These are phyloP conservation scores for Papilio machaon DNA, from an alignment of 1,140 invertebrate species.

Conservation along the genomic window DNA sequence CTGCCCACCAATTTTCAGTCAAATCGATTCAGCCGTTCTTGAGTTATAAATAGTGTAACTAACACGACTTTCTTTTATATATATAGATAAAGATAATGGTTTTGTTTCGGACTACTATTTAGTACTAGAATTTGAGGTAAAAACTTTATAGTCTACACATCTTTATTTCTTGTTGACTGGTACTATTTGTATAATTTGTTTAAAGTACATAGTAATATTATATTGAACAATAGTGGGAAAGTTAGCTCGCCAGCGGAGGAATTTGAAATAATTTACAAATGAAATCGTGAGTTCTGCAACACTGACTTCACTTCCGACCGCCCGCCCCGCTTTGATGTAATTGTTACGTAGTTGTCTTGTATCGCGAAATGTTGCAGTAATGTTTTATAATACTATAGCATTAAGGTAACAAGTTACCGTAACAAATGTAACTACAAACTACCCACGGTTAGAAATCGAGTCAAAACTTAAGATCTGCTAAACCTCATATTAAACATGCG, in stretches of 20 bases:
- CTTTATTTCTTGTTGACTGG: background rate
- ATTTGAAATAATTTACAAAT: constrained; percentile 15
- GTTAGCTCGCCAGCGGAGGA: constrained; percentile 2
- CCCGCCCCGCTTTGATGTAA: constrained; percentile 9
- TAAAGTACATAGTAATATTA: background rate
- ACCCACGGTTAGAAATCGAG: background rate
- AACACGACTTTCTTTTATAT: too few species aligned
- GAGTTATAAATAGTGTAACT: too few species aligned
- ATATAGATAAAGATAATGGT: too few species aligned
- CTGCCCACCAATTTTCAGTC: too few species aligned
- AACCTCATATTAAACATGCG: too few species aligned
- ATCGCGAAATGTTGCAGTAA: background rate
- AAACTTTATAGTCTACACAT: background rate
- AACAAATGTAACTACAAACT: background rate
- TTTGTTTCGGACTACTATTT: background rate
- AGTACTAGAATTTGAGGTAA: too few species aligned
- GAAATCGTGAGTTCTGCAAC: constrained; percentile 19
- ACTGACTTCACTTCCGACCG: constrained; percentile 14
- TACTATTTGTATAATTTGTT: background rate
- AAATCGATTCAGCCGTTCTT: too few species aligned
- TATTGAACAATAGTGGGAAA: constrained; percentile 12
- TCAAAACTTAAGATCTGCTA: background rate
- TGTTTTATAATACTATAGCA: constrained; percentile 12
- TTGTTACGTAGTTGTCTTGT: background rate
- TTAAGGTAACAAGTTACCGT: background rate